Evolutionary conservation across 1,140 invertebrate species (phyloP), one percentile per base, ranked within the genome.

Genomic region (Stegodyphus mimosarum): DNA sequence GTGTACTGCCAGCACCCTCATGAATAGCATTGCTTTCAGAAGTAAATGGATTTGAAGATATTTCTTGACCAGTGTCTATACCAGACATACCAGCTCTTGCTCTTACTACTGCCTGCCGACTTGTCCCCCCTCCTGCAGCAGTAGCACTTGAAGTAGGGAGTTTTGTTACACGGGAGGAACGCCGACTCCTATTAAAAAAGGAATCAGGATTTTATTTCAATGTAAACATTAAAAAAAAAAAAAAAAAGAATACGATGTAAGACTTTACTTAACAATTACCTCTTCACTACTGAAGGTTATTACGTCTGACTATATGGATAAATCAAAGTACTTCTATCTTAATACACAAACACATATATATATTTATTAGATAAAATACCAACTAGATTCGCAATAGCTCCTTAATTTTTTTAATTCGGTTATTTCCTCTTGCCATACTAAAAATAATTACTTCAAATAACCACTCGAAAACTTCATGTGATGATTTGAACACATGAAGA

Each of bases 121-220:
- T 84, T 89, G 83, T 87, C 76, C 90, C 75, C 88, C 89, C 88
- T 90, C 74, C 88, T 77, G 85, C 86, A 64, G 85, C 86, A 72
- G 86, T 88, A 55, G 88, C 87, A 74, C 88, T 88, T 87, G 88
- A 77, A 88, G 90, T 88, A 86, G 90, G 89, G 84, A 90, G 90
- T 89, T 93, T 93, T 83, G 92, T 90, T 86, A 91, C 91, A 87
- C 93, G 90, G 87, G 92, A 92, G 89, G 92, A 92, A 88, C 93
- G 92, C 87, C 93, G 92, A 91, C 92, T 92, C 89, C 91, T 92
- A 83, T 49, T 89, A 89, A 87, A 84, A 87, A 72, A 33, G 33
- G 1, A 33, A 33, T 33, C 33, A 33, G 33, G 33, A 33, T 33
- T 33, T 33, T 1, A 33, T 33, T 33, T 33, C 33, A 33, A 33